Conservation (phyloP, 1,140 invertebrate genomes). For the Bombus difficillimus region DNA sequence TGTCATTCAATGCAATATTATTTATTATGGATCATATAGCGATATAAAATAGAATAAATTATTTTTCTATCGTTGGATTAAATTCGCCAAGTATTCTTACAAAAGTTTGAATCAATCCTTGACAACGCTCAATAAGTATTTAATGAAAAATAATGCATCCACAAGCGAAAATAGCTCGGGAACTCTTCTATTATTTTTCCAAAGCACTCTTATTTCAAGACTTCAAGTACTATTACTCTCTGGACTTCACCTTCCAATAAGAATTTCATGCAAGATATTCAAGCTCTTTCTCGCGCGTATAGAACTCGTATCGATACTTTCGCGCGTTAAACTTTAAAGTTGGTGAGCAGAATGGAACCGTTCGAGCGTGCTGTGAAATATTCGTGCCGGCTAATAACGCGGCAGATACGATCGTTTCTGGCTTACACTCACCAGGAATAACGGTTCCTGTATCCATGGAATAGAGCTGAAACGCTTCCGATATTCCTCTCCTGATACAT, state of each 20-base stretch:
- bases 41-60: too few relatives aligned
- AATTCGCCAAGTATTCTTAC: too few relatives aligned
- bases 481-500: background rate
- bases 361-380: constrained; percentile 22
- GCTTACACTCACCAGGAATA: background rate
- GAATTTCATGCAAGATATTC: background rate
- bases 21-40: too few relatives aligned
- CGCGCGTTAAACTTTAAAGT: constrained; percentile 6
- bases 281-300: background rate
- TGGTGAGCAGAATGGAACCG: background rate
- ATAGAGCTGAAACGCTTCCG: background rate
- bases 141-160: background rate
- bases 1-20: too few relatives aligned
- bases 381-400: constrained; percentile 6
- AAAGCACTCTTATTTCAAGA: too few relatives aligned
- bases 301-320: background rate
- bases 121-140: background rate
- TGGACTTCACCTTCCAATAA: background rate
- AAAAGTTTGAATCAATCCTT: too few relatives aligned
- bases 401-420: constrained; percentile 6
- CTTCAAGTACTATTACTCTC: background rate
- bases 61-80: too few relatives aligned
- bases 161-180: background rate
- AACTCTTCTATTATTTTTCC: background rate
- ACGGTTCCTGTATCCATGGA: background rate